Conservation (phyloP, 2,113 vertebrate species). For the Coptodon rendalli region DNA sequence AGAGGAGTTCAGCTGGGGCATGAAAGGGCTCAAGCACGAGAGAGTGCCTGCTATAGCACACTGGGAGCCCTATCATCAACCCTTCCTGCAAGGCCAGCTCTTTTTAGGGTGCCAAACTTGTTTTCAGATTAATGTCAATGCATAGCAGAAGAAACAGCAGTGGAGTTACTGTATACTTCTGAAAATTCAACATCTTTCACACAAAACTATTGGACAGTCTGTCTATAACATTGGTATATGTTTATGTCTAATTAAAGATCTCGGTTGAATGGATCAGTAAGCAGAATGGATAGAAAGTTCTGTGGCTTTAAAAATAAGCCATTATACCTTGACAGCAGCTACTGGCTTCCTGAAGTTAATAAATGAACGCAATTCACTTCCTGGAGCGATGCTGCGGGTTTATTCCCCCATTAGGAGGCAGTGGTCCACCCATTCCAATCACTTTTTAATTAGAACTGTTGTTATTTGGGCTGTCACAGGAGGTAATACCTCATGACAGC, state of each 20-base stretch:
- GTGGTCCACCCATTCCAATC: slow-evolving; percentile 55
- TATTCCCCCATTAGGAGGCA: slow-evolving; percentile 60
- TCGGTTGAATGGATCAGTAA: neutral
- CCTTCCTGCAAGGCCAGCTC: neutral
- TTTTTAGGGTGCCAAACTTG: neutral
- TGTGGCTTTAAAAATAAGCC: slow-evolving; percentile 48
- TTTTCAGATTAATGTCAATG: slow-evolving; percentile 19
- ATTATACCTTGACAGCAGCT: slow-evolving; percentile 58
- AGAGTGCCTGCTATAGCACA: slow-evolving; percentile 12
- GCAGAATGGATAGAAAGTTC: slow-evolving; percentile 11
- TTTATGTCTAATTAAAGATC: slow-evolving; percentile 21
- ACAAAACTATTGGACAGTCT: neutral
- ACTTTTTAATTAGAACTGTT: slow-evolving; percentile 67
- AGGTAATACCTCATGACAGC: slow-evolving; percentile 55
- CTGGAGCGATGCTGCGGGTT: slow-evolving; percentile 45
- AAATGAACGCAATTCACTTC: slow-evolving; percentile 60
- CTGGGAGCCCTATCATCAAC: slow-evolving; percentile 6
- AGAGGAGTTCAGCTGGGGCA: slow-evolving; percentile 40
- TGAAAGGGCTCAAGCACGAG: slow-evolving; percentile 21
- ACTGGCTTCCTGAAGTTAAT: slow-evolving; percentile 54
- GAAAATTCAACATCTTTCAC: neutral
- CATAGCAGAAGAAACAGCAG: neutral
- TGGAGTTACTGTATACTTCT: neutral
- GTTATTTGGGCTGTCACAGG: slow-evolving; percentile 64
- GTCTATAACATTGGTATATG: neutral